A percentile compares a stretch with the other conserved stretches of the same genome.
phyloP scores from a whole-genome alignment of 1,140 invertebrate genomes.

The Drosophila azteca region DNA sequence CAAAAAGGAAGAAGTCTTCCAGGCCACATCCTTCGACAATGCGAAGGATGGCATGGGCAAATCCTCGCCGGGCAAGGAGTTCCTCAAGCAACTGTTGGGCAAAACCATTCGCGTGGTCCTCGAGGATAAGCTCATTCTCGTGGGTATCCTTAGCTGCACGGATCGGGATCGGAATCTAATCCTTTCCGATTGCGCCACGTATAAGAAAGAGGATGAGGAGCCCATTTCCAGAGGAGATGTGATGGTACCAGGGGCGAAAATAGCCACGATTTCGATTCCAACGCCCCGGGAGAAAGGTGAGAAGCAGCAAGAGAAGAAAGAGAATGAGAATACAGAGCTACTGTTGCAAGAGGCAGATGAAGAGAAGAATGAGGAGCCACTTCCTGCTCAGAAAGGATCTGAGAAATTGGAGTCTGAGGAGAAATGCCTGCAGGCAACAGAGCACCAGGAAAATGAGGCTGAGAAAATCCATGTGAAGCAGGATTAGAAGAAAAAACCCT shows the following conservation, averaged over 20 bases:
- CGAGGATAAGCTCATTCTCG: constrained; percentile 29
- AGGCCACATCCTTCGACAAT: constrained; percentile 25
- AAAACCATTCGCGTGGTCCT: constrained; percentile 33
- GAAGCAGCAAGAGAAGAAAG: neutral
- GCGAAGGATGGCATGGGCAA: neutral
- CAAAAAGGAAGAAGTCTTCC: no score
- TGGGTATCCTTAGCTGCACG: constrained; percentile 54
- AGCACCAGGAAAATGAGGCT: no score
- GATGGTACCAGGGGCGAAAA: constrained; percentile 41
- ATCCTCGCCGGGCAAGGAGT: constrained; percentile 7
- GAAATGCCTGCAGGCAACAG: no score
- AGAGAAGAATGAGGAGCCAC: no score
- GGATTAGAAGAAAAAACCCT: no score
- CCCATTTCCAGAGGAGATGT: constrained; percentile 19
- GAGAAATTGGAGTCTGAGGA: no score
- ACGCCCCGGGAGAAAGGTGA: neutral
- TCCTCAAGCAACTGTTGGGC: constrained; percentile 38
- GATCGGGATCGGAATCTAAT: constrained; percentile 49
- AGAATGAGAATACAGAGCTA: no score
- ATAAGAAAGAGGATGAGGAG: constrained; percentile 1
- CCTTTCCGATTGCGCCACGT: constrained; percentile 30
- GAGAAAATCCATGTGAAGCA: no score
- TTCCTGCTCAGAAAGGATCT: no score
- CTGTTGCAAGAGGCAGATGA: no score
- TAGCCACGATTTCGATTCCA: constrained; percentile 15